phyloP scores from a whole-genome alignment of 2,797 vertebrate species.

The Heliangelus exortis region DNA sequence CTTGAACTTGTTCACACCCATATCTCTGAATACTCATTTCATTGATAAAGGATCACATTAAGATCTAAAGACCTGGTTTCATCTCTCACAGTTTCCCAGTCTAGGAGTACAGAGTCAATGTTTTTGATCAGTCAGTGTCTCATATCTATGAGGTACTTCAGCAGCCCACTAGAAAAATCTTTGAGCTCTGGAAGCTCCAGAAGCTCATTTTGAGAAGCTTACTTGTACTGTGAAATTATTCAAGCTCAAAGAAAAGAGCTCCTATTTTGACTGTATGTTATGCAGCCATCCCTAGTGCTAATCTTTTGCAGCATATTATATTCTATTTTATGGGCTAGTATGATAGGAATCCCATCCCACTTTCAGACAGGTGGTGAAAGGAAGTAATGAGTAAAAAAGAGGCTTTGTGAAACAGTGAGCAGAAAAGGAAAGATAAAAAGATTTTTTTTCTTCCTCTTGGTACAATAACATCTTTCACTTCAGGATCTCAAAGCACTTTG shows the following conservation, averaged over 20 bases:
- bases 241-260: neutral
- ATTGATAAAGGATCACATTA: neutral
- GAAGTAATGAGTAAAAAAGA: neutral
- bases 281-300: neutral
- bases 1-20: neutral
- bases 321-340: neutral
- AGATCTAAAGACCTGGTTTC: neutral
- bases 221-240: neutral
- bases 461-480: slow-evolving; percentile 13
- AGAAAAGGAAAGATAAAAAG: neutral
- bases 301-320: neutral
- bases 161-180: neutral
- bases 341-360: neutral
- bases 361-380: neutral
- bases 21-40: neutral
- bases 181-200: neutral
- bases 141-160: neutral
- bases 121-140: neutral
- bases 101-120: neutral
- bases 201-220: neutral
- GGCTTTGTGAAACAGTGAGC: neutral
- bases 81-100: neutral
- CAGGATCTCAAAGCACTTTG: slow-evolving; percentile 9
- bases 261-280: neutral
- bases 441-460: neutral